These are phyloP conservation scores for Nasonia oneida DNA, from an alignment of 2,888 invertebrate genomes.

Conservation along the genomic window DNA sequence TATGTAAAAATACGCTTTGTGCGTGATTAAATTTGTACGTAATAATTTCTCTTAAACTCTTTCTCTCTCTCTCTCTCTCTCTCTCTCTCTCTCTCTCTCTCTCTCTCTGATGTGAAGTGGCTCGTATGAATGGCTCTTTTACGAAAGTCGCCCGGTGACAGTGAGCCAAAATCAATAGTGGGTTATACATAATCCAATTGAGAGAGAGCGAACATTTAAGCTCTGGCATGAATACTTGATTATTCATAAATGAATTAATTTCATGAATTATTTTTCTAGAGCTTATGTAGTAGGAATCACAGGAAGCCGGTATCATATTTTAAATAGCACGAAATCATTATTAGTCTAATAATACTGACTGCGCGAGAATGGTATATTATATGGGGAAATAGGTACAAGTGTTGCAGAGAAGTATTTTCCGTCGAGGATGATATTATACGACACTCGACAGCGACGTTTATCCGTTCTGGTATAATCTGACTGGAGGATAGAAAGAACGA, in stretches of 20 bases:
- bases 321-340: neutral
- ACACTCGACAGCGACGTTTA: conserved; percentile 31
- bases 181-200: neutral
- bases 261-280: neutral
- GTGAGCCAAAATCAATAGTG: neutral
- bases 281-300: neutral
- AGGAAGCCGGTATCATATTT: neutral
- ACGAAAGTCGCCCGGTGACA: neutral
- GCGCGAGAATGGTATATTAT: no score
- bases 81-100: no score
- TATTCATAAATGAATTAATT: neutral
- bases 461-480: conserved; percentile 49
- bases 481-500: conserved; percentile 1
- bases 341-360: no score
- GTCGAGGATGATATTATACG: neutral
- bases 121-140: neutral
- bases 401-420: neutral
- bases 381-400: no score
- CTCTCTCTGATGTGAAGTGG: neutral
- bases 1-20: neutral
- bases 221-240: neutral
- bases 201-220: neutral
- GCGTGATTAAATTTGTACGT: neutral
- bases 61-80: no score
- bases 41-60: neutral